phyloP scores from a whole-genome alignment of 2,797 vertebrate genomes.

The Eutrigla gurnardus region DNA sequence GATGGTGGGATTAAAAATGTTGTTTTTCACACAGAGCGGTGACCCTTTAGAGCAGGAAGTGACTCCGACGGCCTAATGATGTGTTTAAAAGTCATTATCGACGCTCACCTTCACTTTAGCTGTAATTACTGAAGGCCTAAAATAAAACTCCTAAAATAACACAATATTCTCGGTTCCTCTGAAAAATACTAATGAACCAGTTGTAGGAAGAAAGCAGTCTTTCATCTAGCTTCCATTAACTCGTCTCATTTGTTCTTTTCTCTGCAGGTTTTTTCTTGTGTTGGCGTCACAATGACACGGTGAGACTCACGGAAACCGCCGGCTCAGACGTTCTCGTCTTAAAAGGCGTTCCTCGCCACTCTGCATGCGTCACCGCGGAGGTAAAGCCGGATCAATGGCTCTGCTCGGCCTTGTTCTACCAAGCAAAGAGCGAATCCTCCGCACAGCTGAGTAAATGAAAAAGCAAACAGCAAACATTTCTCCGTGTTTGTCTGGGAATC shows the following conservation, averaged over 20 bases:
- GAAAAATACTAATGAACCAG: slow-evolving; percentile 60
- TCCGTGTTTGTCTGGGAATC: slow-evolving; percentile 53
- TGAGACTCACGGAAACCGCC: slow-evolving; percentile 53
- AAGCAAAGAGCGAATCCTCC: slow-evolving; percentile 53
- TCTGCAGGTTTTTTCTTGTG: slow-evolving; percentile 60
- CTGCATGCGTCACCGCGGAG: slow-evolving; percentile 44
- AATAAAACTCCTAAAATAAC: slow-evolving; percentile 55
- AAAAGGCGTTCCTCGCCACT: slow-evolving; percentile 51
- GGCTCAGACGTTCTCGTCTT: slow-evolving; percentile 52
- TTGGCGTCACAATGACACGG: slow-evolving; percentile 62
- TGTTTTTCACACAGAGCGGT: slow-evolving; percentile 1
- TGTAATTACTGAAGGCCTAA: slow-evolving; percentile 41
- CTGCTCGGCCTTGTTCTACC: slow-evolving; percentile 50
- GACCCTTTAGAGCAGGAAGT: not conserved
- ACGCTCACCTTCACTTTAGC: slow-evolving; percentile 28
- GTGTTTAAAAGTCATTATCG: slow-evolving; percentile 64
- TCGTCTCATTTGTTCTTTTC: slow-evolving; percentile 58
- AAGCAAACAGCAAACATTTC: slow-evolving; percentile 50
- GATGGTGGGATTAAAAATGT: slow-evolving; percentile 2
- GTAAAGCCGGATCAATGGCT: slow-evolving; percentile 56
- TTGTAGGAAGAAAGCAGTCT: slow-evolving; percentile 38
- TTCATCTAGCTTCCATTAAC: slow-evolving; percentile 65
- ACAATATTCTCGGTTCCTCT: slow-evolving; percentile 50
- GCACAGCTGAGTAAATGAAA: slow-evolving; percentile 71
- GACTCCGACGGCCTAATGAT: slow-evolving; percentile 33